Conservation (phyloP, 2,888 invertebrate species). For the Limulus polyphemus region DNA sequence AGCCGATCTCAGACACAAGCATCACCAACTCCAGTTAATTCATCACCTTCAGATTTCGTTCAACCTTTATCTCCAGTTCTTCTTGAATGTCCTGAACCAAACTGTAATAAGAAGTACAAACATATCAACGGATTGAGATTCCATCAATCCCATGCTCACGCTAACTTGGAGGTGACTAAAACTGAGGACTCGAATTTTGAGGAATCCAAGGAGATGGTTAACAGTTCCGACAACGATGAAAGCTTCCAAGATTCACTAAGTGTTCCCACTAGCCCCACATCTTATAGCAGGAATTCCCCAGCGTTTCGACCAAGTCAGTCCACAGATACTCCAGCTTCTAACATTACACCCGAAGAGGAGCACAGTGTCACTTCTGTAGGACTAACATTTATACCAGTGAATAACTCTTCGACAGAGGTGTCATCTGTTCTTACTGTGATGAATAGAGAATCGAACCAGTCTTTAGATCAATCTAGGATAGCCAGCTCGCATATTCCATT, state of each 20-base stretch:
- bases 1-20: constrained; percentile 13
- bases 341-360: no score
- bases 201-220: constrained; percentile 30
- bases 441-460: no score
- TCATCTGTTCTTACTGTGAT: no score
- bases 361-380: no score
- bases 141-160: constrained; percentile 87
- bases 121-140: constrained; percentile 92
- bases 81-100: constrained; percentile 88
- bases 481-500: no score
- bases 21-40: constrained; percentile 1
- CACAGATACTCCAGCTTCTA: no score
- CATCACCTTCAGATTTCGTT: constrained; percentile 28
- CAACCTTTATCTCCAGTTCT: constrained; percentile 49
- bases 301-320: not conserved
- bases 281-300: not conserved
- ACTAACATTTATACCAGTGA: no score
- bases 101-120: constrained; percentile 94
- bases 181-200: constrained; percentile 43
- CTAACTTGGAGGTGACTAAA: constrained; percentile 6
- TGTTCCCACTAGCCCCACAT: constrained; percentile 16
- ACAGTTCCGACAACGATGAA: constrained; percentile 59
- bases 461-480: no score
- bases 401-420: no score
- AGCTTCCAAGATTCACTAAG: constrained; percentile 31